Base-by-base conservation (phyloP, 2,888 invertebrate species). In the Ctenicera cuprea region DNA sequence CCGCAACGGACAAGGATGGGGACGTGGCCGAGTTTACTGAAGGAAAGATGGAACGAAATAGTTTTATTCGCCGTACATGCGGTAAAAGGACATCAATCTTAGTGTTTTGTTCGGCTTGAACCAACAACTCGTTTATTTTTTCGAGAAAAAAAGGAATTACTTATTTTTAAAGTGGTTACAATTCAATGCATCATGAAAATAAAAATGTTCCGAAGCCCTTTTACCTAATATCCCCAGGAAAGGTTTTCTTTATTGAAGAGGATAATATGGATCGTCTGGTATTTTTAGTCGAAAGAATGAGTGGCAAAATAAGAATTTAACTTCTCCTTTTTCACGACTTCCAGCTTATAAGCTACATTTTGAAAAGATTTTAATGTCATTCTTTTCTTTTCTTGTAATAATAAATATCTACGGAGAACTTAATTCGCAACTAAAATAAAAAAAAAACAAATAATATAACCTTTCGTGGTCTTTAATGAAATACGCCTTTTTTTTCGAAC, bases 71-170 rank as follows among this genome's bases (percentile, higher is more conserved):
- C 30, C 70, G 54, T 54, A 64, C 64, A 45, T 70, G 52, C 41
- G 41, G 54, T 71, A 71, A 45, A 71, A 71, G 64, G 65, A 71
- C 71, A 71, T 71, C 71, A 71, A 71, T 71, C 71, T 71, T 71
- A 41, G 52, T 57, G 71, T 65, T 71, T 65, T 71, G 65, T 71
- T 71, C 64, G 37, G 45, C 71, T 37, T 52, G 57, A 59, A 65
- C 63, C 70, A 70, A 64, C 64, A 71, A 71, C 71, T 57, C 64
- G 71, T 59, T 65, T 65, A 71, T 65, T 71, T 71, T 71, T 65
- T 41, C 30, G 37, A 38, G 41, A 54, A 66, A 38, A n/a, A 61
- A 41, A 41, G 41, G 50, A 63, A 63, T 63, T 63, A 70, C 70
- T 57, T 71, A 71, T 65, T 71, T 70, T 71, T 71, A 65, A 71